Evolutionary conservation across 2,888 invertebrate genomes (phyloP), one percentile per base, ranked within the genome.

Genomic region (Cyrtodaria siliqua): DNA sequence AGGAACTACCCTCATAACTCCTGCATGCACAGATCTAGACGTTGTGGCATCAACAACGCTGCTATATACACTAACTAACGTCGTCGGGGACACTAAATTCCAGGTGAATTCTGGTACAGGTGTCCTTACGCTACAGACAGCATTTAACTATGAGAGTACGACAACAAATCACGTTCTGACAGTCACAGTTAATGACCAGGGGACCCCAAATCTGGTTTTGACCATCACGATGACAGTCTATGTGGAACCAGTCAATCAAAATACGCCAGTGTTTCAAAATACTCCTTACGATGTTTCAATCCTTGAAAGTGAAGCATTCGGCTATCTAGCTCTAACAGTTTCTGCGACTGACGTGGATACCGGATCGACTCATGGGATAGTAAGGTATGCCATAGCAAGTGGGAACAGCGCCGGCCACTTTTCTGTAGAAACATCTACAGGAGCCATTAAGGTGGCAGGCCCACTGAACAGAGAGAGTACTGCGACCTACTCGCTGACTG

Each of bases 381-480:
- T 90, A 2, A 73, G 77, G 1, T 90, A 87, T 70, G 69, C 70
- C 14, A 79, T 87, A 2, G 63, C 67, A 3, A 49, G 63, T 33
- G 88, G 89, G 18, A 86, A 86, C 71, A 75, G 74, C 1, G 67
- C 57, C 8, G 67, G 68, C 20, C 74, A 76, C 23, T 91, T 91
- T 69, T 71, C 78, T 20, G 70, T 91, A 23, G 84, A 87, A 50
- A 27, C 71, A 4, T 61, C 70, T 2, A 73, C 85, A 8, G 91
- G 91, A 14, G 62, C 44, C 23, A 62, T 91, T n/a, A 77, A 74
- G 6, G 82, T 77, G 0, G 60, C 79, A 18, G 67, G 86, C 2
- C 38, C 76, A 3, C 77, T 91, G 16, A 89, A 91, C 64, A 76
- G 89, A 29, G 91, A 91, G 68, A 87, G 75, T 16, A 84, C 72